A percentile compares a stretch with the other conserved stretches of the same genome.
phyloP scores from a whole-genome alignment of 2,888 invertebrate genomes.

The Andrena bicolor region DNA sequence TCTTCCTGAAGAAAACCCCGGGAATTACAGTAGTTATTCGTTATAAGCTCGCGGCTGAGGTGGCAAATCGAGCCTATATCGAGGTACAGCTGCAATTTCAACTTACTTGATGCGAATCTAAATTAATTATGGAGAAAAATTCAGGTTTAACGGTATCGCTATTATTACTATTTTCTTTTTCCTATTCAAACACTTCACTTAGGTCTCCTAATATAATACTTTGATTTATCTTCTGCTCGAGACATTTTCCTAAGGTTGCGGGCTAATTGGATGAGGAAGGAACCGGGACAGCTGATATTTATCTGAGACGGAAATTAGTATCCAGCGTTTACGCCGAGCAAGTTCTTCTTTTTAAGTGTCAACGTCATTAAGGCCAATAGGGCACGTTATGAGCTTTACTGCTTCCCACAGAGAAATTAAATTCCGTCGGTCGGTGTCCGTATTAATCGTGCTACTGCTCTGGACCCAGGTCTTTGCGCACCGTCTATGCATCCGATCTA shows the following conservation, averaged over 20 bases:
- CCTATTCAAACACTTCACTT: not conserved
- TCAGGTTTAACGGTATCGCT: not conserved
- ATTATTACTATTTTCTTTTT: not conserved
- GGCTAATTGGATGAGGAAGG: not conserved
- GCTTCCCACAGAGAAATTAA: conserved; percentile 1
- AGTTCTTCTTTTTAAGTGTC: not conserved
- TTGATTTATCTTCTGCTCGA: not conserved
- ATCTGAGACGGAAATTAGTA: not conserved
- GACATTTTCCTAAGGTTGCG: not conserved
- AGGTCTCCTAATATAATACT: not conserved
- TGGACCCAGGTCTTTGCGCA: not conserved
- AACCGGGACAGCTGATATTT: not conserved
- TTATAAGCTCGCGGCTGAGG: too few species aligned
- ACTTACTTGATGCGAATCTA: too few species aligned
- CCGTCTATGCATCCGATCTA: not conserved
- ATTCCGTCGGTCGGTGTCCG: conserved; percentile 16
- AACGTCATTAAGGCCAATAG: conserved; percentile 5
- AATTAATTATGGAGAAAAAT: not conserved
- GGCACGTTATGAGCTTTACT: conserved; percentile 5
- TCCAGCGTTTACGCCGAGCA: not conserved
- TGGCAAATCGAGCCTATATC: not conserved
- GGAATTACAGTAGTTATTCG: too few species aligned
- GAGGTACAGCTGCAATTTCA: not conserved
- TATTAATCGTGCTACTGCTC: not conserved
- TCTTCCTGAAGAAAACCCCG: too few species aligned